Evolutionary conservation across 64 coral and sea anemone species (phyloP).

Genomic region (Montipora capricornis): DNA sequence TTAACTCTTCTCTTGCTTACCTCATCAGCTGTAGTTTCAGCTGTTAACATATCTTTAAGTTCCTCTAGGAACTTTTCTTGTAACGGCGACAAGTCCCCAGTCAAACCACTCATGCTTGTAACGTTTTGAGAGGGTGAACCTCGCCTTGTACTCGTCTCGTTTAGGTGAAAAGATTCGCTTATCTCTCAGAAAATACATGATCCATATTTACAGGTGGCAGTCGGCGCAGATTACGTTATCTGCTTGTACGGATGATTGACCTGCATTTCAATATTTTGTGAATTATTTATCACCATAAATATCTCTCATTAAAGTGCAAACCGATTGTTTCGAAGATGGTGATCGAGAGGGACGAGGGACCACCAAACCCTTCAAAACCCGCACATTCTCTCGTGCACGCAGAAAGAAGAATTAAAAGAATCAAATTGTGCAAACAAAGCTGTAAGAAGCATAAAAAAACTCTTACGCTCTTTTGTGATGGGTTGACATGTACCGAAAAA

Average conservation of each 20-base stretch:
- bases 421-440: not conserved
- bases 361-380: not conserved
- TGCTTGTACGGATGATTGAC: not conserved
- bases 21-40: constrained; percentile 77
- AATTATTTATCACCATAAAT: constrained; percentile 16
- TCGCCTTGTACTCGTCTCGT: not conserved
- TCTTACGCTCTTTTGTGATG: not conserved
- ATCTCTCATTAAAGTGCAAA: not conserved
- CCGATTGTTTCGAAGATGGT: constrained; percentile 20
- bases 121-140: not conserved
- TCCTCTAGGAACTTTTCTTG: constrained; percentile 72
- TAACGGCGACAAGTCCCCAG: constrained; percentile 61
- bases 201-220: constrained; percentile 23
- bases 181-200: not conserved
- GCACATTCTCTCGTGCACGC: not conserved
- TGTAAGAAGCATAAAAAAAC: not conserved
- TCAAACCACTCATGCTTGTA: constrained; percentile 79
- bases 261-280: not conserved
- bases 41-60: constrained; percentile 76
- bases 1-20: constrained; percentile 54
- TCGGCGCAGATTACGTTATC: constrained; percentile 15
- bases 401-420: not conserved
- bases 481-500: not conserved
- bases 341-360: not conserved
- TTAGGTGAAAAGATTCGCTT: not conserved